A percentile compares a stretch with the other conserved stretches of the same genome.
phyloP scores from a whole-genome alignment of 2,888 invertebrate genomes.

The Parnassius apollo region DNA sequence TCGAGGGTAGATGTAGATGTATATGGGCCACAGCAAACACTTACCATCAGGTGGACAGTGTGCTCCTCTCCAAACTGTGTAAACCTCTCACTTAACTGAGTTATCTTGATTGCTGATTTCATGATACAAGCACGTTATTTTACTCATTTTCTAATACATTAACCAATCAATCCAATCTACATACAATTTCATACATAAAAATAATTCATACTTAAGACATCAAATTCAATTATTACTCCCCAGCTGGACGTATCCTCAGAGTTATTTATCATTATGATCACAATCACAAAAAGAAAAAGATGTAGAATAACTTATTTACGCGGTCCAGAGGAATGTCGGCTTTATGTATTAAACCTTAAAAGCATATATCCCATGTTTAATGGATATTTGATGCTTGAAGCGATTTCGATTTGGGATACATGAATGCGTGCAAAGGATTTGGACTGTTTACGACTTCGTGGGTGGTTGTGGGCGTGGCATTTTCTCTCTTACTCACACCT shows the following conservation, averaged over 20 bases:
- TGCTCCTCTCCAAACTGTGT: too few relatives aligned
- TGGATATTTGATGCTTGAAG: constrained; percentile 59
- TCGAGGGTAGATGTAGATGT: too few relatives aligned
- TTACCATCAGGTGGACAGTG: too few relatives aligned
- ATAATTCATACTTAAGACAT: constrained; percentile 74
- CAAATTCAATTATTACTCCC: constrained; percentile 78
- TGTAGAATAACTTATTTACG: constrained; percentile 74
- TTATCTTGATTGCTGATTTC: constrained; percentile 15
- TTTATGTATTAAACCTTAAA: constrained; percentile 47
- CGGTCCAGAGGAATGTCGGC: constrained; percentile 48
- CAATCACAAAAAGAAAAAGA: constrained; percentile 74
- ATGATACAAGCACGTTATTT: constrained; percentile 17
- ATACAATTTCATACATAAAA: constrained; percentile 14
- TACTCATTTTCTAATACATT: constrained; percentile 5
- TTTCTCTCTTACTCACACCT: constrained; percentile 49
- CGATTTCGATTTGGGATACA: constrained; percentile 80
- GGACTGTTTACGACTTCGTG: constrained; percentile 80
- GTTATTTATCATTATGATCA: constrained; percentile 80
- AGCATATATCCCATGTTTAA: constrained; percentile 46
- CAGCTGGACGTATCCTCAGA: constrained; percentile 71
- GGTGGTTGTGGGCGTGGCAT: constrained; percentile 79
- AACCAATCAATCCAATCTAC: background rate
- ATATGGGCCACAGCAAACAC: too few relatives aligned
- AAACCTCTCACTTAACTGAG: constrained; percentile 17
- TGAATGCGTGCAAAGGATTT: constrained; percentile 81